Conservation (phyloP, 2,888 invertebrate species). For the Lasioglossum calceatum region DNA sequence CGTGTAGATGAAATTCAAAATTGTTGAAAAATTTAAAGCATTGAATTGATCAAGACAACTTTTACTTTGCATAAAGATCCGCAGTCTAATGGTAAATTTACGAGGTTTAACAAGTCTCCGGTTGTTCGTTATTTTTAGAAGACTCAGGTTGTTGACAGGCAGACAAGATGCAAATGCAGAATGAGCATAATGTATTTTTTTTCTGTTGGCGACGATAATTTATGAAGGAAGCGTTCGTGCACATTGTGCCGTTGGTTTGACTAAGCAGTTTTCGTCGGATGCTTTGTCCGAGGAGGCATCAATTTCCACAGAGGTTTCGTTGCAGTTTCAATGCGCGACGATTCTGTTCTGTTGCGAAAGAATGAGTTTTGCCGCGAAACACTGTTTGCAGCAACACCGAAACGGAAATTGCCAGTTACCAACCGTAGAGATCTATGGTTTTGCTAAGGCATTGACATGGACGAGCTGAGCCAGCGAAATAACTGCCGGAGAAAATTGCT, state of each 20-base stretch:
- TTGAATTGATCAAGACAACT: too few species aligned
- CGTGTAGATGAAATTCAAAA: too few species aligned
- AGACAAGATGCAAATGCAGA: not conserved
- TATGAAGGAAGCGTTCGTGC: not conserved
- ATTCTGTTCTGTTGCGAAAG: not conserved
- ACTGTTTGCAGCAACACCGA: conserved; percentile 46
- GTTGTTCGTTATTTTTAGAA: not conserved
- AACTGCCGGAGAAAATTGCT: conserved; percentile 72
- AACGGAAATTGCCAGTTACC: conserved; percentile 50
- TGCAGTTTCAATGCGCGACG: not conserved
- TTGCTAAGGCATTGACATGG: conserved; percentile 37
- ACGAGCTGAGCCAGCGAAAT: conserved; percentile 69
- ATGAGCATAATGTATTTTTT: not conserved
- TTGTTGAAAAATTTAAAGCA: too few species aligned
- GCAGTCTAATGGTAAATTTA: not conserved
- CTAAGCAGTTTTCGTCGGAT: not conserved
- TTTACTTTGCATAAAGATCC: too few species aligned
- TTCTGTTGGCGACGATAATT: not conserved
- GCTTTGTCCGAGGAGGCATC: not conserved
- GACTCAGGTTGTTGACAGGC: not conserved
- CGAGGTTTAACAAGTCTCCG: not conserved
- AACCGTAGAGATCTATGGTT: conserved; percentile 54
- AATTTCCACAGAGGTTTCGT: not conserved
- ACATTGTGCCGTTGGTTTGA: not conserved
- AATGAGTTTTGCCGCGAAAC: not conserved